These are phyloP conservation scores for Chymomyza procnemis DNA, from an alignment of 2,888 invertebrate species.

Conservation along the genomic window DNA sequence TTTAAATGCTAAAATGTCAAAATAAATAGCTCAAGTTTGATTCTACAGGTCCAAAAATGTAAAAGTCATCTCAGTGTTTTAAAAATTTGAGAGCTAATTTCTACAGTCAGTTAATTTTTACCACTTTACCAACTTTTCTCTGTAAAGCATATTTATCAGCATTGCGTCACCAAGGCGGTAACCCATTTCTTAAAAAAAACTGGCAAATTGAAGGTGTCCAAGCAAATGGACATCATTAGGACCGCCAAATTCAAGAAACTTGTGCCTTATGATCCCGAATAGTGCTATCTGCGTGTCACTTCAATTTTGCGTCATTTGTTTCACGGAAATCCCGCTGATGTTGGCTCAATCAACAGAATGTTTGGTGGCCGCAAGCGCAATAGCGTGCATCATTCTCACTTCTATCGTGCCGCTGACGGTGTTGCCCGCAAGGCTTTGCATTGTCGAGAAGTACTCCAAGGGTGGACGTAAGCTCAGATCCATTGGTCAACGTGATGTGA, in stretches of 20 bases:
- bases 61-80: too few species aligned
- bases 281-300: constrained; percentile 97
- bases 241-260: constrained; percentile 97
- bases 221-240: constrained; percentile 98
- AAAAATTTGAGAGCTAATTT: too few species aligned
- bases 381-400: constrained; percentile 97
- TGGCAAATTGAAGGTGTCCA: constrained; percentile 97
- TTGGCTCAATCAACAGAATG: constrained; percentile 96
- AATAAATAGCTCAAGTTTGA: too few species aligned
- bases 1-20: too few species aligned
- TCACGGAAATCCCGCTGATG: constrained; percentile 96
- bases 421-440: constrained; percentile 91
- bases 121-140: too few species aligned
- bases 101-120: too few species aligned
- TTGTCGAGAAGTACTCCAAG: constrained; percentile 94
- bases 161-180: constrained; percentile 96
- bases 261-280: constrained; percentile 98
- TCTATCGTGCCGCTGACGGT: constrained; percentile 91
- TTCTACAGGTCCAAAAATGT: too few species aligned
- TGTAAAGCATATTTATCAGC: constrained; percentile 99
- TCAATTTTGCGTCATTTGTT: constrained; percentile 97
- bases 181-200: constrained; percentile 98
- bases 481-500: constrained; percentile 96
- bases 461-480: constrained; percentile 93
- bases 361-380: constrained; percentile 98